phyloP scores from a whole-genome alignment of 2,113 vertebrate species.

The Suncus etruscus region DNA sequence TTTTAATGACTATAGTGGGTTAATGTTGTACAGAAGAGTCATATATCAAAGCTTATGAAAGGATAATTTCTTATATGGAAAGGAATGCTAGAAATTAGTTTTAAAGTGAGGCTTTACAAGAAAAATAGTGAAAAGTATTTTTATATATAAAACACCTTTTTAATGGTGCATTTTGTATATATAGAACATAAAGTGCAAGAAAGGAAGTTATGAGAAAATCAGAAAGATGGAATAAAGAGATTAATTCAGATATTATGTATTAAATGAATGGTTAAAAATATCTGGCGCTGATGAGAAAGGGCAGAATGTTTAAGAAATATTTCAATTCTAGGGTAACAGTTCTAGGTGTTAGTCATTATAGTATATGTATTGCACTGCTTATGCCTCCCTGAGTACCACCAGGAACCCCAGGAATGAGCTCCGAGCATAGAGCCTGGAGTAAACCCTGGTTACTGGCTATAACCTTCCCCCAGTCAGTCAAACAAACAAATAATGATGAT shows the following conservation, averaged over 20 bases:
- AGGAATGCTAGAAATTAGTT: background rate
- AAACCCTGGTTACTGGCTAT: too few species aligned
- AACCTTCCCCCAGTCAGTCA: too few species aligned
- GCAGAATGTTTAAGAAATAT: background rate
- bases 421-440: too few species aligned
- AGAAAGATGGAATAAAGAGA: background rate
- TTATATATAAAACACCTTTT: conserved; percentile 8
- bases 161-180: background rate
- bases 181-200: background rate
- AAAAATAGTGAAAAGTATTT: background rate
- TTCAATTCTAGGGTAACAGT: too few species aligned
- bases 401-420: too few species aligned
- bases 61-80: background rate
- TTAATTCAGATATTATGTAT: background rate
- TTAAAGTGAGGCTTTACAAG: background rate
- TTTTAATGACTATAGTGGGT: background rate
- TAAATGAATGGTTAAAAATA: background rate
- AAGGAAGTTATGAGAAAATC: background rate
- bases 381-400: too few species aligned
- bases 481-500: background rate
- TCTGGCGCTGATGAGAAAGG: background rate
- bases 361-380: too few species aligned
- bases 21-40: background rate
- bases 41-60: background rate
- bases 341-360: too few species aligned